Percentiles rank a stretch among this genome's conserved stretches.
Conservation (phyloP, 2,888 invertebrate genomes). For the Torymus tubicola region DNA sequence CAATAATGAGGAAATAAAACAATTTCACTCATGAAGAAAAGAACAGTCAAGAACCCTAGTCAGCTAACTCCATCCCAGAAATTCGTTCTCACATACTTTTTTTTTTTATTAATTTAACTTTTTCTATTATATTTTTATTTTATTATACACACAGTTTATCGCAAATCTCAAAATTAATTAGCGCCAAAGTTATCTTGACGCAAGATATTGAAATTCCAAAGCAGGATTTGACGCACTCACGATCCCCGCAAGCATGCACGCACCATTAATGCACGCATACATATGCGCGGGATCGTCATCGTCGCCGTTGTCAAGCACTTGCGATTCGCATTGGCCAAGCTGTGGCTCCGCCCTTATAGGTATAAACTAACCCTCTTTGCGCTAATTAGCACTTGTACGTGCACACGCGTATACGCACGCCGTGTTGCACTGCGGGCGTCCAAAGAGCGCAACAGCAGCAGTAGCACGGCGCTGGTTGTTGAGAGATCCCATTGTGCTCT, state of each 20-base stretch:
- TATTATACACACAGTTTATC: no score
- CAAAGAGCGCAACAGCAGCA: slow-evolving; percentile 5
- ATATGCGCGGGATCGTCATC: no score
- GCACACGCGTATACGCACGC: background rate
- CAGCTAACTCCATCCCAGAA: background rate
- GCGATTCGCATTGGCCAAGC: slow-evolving; percentile 64
- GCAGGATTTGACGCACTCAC: no score
- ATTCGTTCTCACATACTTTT: no score
- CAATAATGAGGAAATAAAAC: background rate
- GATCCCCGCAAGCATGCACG: no score
- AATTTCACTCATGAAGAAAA: background rate
- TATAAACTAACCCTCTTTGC: slow-evolving; percentile 72
- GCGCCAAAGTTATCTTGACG: no score
- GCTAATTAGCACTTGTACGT: slow-evolving; percentile 68
- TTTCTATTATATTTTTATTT: no score
- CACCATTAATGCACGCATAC: no score
- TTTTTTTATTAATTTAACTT: no score
- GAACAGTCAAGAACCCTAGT: slow-evolving; percentile 16
- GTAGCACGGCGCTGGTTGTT: background rate
- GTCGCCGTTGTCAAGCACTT: slow-evolving; percentile 3
- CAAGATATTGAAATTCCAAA: no score
- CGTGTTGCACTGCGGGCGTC: slow-evolving; percentile 37
- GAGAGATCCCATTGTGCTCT: slow-evolving; percentile 23
- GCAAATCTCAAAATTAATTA: no score
- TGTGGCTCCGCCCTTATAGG: slow-evolving; percentile 69